Conservation (phyloP, 2,888 invertebrate genomes). For the Rotaria sp. region DNA sequence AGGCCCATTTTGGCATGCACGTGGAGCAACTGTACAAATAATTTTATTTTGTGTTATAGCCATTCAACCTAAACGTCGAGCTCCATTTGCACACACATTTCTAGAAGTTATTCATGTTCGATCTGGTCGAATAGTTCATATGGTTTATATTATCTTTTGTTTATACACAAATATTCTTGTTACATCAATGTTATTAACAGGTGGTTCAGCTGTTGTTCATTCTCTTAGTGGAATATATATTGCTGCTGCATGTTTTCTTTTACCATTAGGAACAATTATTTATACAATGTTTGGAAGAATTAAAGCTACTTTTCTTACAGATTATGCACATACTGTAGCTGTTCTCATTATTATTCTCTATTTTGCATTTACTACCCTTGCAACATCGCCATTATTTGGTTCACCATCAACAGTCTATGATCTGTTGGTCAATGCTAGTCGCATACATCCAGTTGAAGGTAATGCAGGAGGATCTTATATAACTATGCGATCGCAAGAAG, state of each 20-base stretch:
- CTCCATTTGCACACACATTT: constrained; percentile 55
- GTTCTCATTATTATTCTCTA: constrained; percentile 19
- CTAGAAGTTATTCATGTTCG: constrained; percentile 53
- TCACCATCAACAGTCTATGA: constrained; percentile 17
- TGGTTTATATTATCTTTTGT: constrained; percentile 52
- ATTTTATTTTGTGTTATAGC: constrained; percentile 51
- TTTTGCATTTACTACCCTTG: background rate
- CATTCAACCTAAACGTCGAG: constrained; percentile 52
- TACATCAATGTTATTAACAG: constrained; percentile 43
- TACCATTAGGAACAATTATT: constrained; percentile 12
- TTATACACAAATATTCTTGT: constrained; percentile 53
- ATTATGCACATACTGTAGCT: constrained; percentile 5
- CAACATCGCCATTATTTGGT: constrained; percentile 16
- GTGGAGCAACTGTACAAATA: constrained; percentile 52
- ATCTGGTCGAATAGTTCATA: constrained; percentile 51
- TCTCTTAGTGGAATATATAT: background rate
- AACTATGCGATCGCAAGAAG: background rate
- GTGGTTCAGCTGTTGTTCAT: constrained; percentile 12
- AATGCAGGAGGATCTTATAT: background rate
- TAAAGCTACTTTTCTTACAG: constrained; percentile 3
- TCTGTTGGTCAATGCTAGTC: background rate
- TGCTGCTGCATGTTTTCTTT: constrained; percentile 9
- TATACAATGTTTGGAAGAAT: background rate
- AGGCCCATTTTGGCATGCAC: constrained; percentile 54
- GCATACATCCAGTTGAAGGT: background rate